Base-by-base conservation (phyloP, 2,888 invertebrate genomes). In the Omphaloscelis lunosa region DNA sequence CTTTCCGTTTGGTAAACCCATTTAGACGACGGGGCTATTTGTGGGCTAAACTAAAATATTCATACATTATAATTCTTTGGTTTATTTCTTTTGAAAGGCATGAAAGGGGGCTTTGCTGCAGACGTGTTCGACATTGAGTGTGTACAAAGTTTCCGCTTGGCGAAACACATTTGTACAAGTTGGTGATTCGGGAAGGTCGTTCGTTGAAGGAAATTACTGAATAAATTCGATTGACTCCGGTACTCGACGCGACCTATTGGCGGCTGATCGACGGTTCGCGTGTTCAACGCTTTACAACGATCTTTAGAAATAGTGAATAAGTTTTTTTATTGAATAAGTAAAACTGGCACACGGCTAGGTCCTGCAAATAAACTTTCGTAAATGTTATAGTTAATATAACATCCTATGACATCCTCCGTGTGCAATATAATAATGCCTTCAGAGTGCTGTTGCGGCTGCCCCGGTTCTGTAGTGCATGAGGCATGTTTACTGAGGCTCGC, bases 221-320 rank as follows among this genome's bases (percentile, higher is more conserved):
- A 95, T 95, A 95, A 95, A 95, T 95, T 95, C 94, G 93, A 95
- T 95, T 95, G 94, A 93, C 93, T 94, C 91, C 90, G 89, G 89
- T 91, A 90, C 91, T 89, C 87, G 86, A 88, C 88, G 89, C 89
- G 86, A 86, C 90, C 89, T 92, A 93, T 93, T 93, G 92, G 92
- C 87, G 89, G 89, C 88, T 95, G 95, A 95, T 95, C 92, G 95
- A 93, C 92, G 90, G 90, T 94, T 95, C 91, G 95, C 95, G 95
- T 95, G 95, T 89, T 90, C 81, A 79, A 80, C 70, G 89, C 84
- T 86, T 86, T 83, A 79, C 80, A 83, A 78, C 82, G 75, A 84
- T 87, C 89, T 88, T 90, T 87, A 77, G 79, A 80, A 86, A 88
- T 89, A 82, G 80, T 86, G 79, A 86, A 83, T 77, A 82, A 82